Percentiles rank a stretch among this genome's conserved stretches.
Conservation (phyloP, 2,797 vertebrate genomes). For the Siniperca obscura region DNA sequence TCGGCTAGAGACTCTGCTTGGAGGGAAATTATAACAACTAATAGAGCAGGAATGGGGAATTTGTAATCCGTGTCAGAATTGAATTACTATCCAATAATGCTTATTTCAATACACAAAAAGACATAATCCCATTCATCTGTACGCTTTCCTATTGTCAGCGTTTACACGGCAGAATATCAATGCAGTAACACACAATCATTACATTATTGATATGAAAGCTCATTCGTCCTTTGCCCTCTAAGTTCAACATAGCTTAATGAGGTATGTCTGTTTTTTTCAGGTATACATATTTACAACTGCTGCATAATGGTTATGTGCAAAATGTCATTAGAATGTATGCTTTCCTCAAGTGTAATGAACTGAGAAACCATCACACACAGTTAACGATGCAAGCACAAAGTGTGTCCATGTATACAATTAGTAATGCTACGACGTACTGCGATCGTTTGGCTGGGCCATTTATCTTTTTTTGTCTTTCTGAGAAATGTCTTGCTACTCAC, state of each 20-base stretch:
- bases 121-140: constrained; percentile 77
- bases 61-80: constrained; percentile 75
- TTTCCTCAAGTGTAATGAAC: constrained; percentile 71
- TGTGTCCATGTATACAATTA: constrained; percentile 69
- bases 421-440: constrained; percentile 59
- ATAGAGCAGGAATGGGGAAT: constrained; percentile 75
- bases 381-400: constrained; percentile 63
- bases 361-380: constrained; percentile 65
- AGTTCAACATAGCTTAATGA: constrained; percentile 70
- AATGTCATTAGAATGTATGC: constrained; percentile 66
- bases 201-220: constrained; percentile 68
- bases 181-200: constrained; percentile 62
- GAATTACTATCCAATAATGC: constrained; percentile 81
- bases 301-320: constrained; percentile 60
- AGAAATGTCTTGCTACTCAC: constrained; percentile 21
- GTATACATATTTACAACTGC: constrained; percentile 76
- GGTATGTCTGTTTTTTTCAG: constrained; percentile 65
- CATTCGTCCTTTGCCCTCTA: constrained; percentile 67
- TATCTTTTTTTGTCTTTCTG: constrained; percentile 35
- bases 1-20: constrained; percentile 44
- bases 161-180: constrained; percentile 68
- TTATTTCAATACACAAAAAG: constrained; percentile 76
- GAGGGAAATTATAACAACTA: constrained; percentile 67
- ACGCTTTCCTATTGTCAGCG: constrained; percentile 61
- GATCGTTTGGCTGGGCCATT: constrained; percentile 52